These are phyloP conservation scores for Neotoxoptera formosana DNA, from an alignment of 1,140 invertebrate genomes.

Conservation along the genomic window DNA sequence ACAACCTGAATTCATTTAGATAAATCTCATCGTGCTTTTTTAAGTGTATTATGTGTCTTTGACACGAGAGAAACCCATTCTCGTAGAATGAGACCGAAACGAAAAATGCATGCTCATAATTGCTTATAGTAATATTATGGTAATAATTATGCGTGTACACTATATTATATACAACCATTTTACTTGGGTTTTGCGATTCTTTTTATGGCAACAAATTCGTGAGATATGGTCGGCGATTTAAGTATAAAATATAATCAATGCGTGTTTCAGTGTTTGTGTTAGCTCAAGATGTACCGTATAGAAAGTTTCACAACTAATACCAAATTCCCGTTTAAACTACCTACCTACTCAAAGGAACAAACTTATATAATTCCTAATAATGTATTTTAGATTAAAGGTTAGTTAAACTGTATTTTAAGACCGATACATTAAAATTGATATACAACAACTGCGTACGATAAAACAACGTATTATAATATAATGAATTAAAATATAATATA, in stretches of 20 bases:
- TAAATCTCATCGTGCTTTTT: not conserved
- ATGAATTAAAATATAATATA: not conserved
- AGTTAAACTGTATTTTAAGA: not conserved
- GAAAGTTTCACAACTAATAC: not conserved
- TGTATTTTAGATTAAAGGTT: not conserved
- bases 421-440: not conserved
- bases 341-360: slow-evolving; percentile 4
- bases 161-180: not conserved
- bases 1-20: not conserved
- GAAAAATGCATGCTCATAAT: too few relatives aligned
- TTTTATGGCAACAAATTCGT: not conserved
- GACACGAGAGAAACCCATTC: not conserved
- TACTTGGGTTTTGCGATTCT: not conserved
- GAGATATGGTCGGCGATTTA: not conserved
- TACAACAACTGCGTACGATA: not conserved
- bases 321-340: not conserved
- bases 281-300: not conserved
- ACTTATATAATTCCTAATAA: not conserved
- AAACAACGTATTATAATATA: not conserved
- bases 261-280: not conserved
- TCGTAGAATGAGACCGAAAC: too few relatives aligned
- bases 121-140: not conserved
- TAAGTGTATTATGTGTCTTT: not conserved
- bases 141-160: not conserved
- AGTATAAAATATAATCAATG: not conserved